Base-by-base conservation (phyloP, 2,888 invertebrate species). In the Megaustenia siamemsis region DNA sequence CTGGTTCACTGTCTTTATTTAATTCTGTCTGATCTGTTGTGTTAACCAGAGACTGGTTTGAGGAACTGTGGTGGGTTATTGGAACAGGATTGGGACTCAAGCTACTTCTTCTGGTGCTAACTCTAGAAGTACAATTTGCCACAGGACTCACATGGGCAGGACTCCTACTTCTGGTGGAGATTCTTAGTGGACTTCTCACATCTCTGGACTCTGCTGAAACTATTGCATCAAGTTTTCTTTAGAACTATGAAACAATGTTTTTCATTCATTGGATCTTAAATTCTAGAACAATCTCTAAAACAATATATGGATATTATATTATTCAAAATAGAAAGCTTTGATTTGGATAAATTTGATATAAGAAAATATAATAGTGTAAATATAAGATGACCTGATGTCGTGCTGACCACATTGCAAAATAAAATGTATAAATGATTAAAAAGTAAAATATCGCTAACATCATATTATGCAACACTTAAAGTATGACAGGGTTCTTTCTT, bases 51-150 rank as follows among this genome's bases (percentile, higher is more conserved):
- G 38, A 18, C 28, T 76, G 56, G 53, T 24, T 28, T 56, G 76
- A 15, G n/a, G 76, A 35, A 38, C 76, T 35, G 35, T 28, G 15
- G 38, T 40, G 40, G 63, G 45, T n/a, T 4, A 10, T 15, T 73
- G 43, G 28, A 15, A 43, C 45, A 73, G 45, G 12, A n/a, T 40
- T 60, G 24, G 85, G 85, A 49, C 82, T 82, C 78, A 84, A 60
- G 63, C 84, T 84, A 24, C 79, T 79, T 24, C 81, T 38, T 68
- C 84, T 78, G 56, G 84, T 84, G 66, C 35, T 63, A 6, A 84
- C 81, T 68, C 84, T 78, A 35, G 38, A 45, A 40, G 84, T 43
- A 73, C 43, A 45, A 56, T 43, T 35, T 15, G 69, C 49, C 49
- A 49, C 38, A 24, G 53, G 60, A 53, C 56, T 45, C 10, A 73